Conservation (phyloP, 2,113 vertebrate species). For the Tychaedon coryphoeus region DNA sequence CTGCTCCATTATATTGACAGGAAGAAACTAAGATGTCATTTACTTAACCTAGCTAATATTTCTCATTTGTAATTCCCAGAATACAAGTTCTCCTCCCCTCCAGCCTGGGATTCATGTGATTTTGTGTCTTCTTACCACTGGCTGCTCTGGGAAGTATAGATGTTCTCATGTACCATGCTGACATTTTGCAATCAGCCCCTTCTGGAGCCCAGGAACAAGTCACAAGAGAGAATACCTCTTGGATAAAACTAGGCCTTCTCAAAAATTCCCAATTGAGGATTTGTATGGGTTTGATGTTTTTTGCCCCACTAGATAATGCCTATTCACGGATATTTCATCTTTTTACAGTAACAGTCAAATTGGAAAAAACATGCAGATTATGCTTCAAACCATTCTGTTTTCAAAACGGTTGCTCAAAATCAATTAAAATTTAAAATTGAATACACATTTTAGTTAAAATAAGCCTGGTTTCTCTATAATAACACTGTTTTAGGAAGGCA, state of each 20-base stretch:
- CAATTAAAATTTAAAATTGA: neutral
- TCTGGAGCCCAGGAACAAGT: neutral
- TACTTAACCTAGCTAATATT: constrained; percentile 10
- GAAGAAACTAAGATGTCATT: constrained; percentile 20
- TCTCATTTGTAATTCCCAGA: constrained; percentile 1
- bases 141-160: neutral
- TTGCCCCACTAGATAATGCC: neutral
- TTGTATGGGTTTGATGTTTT: neutral
- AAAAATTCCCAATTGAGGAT: neutral
- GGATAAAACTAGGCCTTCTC: neutral
- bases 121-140: neutral
- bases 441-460: neutral
- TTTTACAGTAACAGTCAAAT: neutral
- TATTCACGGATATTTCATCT: neutral
- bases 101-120: neutral
- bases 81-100: neutral
- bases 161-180: neutral
- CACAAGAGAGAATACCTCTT: neutral
- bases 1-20: neutral
- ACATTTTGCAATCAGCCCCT: neutral
- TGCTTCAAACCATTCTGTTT: neutral
- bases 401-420: neutral
- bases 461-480: neutral
- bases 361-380: neutral
- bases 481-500: neutral